Base-by-base conservation (phyloP, 2,888 invertebrate species). In the Cheilosia vernalis region DNA sequence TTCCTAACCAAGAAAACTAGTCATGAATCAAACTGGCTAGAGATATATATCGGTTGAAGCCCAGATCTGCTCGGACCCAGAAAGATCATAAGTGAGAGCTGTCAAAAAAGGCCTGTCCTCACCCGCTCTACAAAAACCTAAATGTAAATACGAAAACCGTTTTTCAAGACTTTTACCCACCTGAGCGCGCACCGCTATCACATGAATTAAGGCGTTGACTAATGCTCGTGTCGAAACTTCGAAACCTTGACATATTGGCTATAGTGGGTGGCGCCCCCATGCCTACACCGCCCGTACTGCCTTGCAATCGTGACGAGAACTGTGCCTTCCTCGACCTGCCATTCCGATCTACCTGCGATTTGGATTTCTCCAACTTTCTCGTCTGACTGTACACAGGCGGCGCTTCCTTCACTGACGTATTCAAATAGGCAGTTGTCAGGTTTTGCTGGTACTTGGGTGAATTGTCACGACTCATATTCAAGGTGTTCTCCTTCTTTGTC, bases 191-290 rank as follows among this genome's bases (percentile, higher is more conserved):
- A 47, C 92, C 92, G 76, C 92, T 92, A 88, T 87, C 94, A 92
- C 94, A 94, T 89, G 88, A 93, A 90, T 89, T 93, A 87, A 91
- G 89, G 67, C 90, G 92, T 89, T 89, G 92, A 90, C 88, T 93
- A 88, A 90, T 89, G 49, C 89, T 93, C 87, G 94, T 94, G 87
- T 95, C 95, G 82, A 95, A 92, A 88, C 95, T 95, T 56, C 95
- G 91, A 89, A 95, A 95, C 6, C 95, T 94, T 90, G 94, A 93
- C 40, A 93, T 93, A 9, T 94, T 94, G 0, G 89, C 78, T 53
- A 73, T 66, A 6, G 19, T 70, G 66, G 27, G 87, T 60, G 64
- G 85, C 21, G 6, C 86, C 60, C 44, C 78, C 87, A 19, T 80
- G 44, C 47, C 80, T 70, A 10, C 73, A 6, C 73, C 69, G 37